phyloP scores from a whole-genome alignment of 2,797 vertebrate genomes.

The Acanthopagrus latus region DNA sequence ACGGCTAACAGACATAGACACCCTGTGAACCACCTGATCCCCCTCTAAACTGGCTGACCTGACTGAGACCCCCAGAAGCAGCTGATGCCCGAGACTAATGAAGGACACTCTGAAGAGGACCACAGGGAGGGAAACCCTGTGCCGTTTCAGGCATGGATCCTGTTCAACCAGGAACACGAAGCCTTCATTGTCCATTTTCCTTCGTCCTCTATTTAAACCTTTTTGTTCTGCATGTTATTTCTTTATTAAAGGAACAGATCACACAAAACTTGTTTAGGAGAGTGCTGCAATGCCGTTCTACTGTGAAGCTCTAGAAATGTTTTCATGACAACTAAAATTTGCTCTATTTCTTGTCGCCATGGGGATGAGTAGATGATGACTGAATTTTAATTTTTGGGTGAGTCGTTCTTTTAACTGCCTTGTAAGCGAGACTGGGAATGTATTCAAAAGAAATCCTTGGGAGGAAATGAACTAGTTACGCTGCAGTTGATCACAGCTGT shows the following conservation, averaged over 20 bases:
- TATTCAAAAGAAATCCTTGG: background rate
- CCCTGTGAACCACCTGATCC: slow-evolving; percentile 81
- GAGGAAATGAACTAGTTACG: fast-evolving
- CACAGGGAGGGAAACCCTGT: background rate
- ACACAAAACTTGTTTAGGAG: no score
- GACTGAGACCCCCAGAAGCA: slow-evolving; percentile 69
- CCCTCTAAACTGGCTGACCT: slow-evolving; percentile 74
- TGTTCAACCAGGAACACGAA: background rate
- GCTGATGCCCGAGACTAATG: slow-evolving; percentile 69
- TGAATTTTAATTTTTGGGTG: no score
- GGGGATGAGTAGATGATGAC: no score
- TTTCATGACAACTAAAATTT: no score
- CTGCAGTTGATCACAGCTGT: background rate
- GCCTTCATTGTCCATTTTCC: background rate
- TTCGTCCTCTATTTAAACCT: background rate
- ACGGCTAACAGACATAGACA: slow-evolving; percentile 76
- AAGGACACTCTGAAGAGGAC: slow-evolving; percentile 56
- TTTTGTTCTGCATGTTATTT: background rate
- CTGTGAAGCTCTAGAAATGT: no score
- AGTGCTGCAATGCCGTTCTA: no score
- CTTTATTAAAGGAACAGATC: background rate
- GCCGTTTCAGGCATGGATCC: background rate
- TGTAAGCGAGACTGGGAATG: background rate
- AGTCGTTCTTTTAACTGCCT: no score
- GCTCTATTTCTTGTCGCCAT: no score